These are phyloP conservation scores for Caenorhabditis briggsae DNA, from an alignment of 1,140 invertebrate species.

Conservation along the genomic window DNA sequence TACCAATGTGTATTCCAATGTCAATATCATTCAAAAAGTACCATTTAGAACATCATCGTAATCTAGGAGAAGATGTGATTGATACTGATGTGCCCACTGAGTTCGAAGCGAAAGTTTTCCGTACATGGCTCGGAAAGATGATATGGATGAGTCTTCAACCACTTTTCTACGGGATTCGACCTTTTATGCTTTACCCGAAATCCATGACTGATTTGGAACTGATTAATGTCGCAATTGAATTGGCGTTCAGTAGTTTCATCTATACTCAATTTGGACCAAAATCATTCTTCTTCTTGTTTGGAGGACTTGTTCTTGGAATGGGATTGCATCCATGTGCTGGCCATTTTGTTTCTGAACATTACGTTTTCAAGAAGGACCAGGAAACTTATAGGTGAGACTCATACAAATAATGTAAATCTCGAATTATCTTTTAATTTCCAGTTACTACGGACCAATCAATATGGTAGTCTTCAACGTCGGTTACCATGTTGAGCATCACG, in stretches of 20 bases:
- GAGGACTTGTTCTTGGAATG: slow-evolving; percentile 88
- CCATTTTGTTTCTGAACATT: slow-evolving; percentile 98
- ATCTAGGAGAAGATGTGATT: slow-evolving; percentile 86
- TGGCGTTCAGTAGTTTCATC: slow-evolving; percentile 79
- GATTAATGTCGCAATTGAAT: slow-evolving; percentile 88
- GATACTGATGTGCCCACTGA: slow-evolving; percentile 96
- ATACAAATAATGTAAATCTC: not conserved
- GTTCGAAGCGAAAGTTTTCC: slow-evolving; percentile 92
- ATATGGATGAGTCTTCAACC: slow-evolving; percentile 94
- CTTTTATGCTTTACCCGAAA: slow-evolving; percentile 91
- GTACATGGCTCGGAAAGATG: slow-evolving; percentile 92
- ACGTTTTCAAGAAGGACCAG: slow-evolving; percentile 90
- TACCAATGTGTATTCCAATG: slow-evolving; percentile 94
- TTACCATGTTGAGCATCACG: slow-evolving; percentile 80
- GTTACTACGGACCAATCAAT: slow-evolving; percentile 96
- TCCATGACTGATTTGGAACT: slow-evolving; percentile 86
- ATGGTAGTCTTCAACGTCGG: slow-evolving; percentile 98
- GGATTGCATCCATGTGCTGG: slow-evolving; percentile 96
- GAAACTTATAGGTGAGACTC: slow-evolving; percentile 84
- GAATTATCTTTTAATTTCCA: slow-evolving; percentile 17
- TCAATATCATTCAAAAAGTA: slow-evolving; percentile 98
- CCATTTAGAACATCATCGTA: slow-evolving; percentile 93
- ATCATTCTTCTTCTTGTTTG: slow-evolving; percentile 87
- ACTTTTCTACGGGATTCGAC: slow-evolving; percentile 94
- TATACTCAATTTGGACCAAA: slow-evolving; percentile 83